These are phyloP conservation scores for Adrianichthys oophorus DNA, from an alignment of 2,797 vertebrate genomes.

Conservation along the genomic window DNA sequence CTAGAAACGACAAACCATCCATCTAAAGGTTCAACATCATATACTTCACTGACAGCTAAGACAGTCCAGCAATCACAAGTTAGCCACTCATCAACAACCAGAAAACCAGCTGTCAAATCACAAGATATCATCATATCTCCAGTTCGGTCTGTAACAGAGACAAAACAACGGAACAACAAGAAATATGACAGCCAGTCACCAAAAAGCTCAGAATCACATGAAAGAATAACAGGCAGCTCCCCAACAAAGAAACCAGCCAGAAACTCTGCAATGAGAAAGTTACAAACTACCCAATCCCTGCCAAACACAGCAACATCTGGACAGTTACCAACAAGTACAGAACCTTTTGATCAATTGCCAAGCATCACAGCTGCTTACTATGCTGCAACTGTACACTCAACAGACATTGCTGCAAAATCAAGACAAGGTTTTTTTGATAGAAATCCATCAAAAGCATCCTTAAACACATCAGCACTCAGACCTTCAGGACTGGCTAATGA, in stretches of 20 bases:
- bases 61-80: neutral
- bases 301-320: constrained; percentile 1
- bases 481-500: constrained; percentile 5
- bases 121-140: neutral
- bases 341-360: constrained; percentile 1
- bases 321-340: neutral
- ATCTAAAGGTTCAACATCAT: neutral
- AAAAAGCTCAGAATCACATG: neutral
- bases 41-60: constrained; percentile 1
- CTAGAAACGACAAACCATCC: constrained; percentile 4
- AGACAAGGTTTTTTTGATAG: neutral
- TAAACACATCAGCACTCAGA: constrained; percentile 10
- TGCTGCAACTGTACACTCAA: constrained; percentile 2
- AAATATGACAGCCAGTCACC: neutral
- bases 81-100: neutral
- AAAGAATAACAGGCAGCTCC: neutral
- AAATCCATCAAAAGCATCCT: constrained; percentile 6
- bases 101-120: neutral
- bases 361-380: constrained; percentile 2
- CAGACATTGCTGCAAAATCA: constrained; percentile 1
- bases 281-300: constrained; percentile 3
- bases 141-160: neutral
- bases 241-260: neutral
- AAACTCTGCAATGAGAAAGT: constrained; percentile 1
- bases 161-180: neutral